A percentile compares a stretch with the other conserved stretches of the same genome.
phyloP scores from a whole-genome alignment of 2,797 vertebrate genomes.

The Sebastes minor region DNA sequence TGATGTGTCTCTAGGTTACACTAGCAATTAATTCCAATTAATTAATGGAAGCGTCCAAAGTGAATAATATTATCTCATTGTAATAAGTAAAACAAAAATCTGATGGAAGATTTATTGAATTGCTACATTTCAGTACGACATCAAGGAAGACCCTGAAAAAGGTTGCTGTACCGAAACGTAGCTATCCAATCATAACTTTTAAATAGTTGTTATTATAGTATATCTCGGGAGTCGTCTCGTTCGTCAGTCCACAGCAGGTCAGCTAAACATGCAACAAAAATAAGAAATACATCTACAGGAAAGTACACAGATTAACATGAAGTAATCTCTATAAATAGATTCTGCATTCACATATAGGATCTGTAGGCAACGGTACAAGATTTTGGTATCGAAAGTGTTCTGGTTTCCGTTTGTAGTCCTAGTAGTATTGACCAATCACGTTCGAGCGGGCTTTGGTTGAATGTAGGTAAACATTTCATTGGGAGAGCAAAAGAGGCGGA shows the following conservation, averaged over 20 bases:
- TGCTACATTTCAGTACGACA: not conserved
- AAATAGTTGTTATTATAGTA: not conserved
- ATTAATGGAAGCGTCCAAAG: not conserved
- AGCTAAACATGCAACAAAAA: not conserved
- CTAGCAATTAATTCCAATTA: not conserved
- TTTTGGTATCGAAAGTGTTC: fast-evolving
- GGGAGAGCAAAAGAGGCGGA: too few species aligned
- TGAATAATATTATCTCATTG: not conserved
- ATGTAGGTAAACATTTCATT: too few species aligned
- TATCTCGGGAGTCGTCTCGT: not conserved
- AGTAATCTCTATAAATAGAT: too few species aligned
- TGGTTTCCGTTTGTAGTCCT: too few species aligned
- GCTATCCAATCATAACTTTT: not conserved
- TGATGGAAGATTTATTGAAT: not conserved
- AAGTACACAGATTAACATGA: not conserved
- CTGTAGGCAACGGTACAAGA: too few species aligned
- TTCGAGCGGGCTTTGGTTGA: too few species aligned
- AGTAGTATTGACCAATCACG: too few species aligned
- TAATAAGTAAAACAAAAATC: not conserved
- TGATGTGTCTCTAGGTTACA: not conserved
- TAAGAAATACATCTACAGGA: not conserved
- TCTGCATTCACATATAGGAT: too few species aligned
- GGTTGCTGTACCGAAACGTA: not conserved
- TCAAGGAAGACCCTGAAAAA: not conserved
- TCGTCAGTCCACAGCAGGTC: not conserved